Base-by-base conservation (phyloP, 1,140 invertebrate species). In the Zaprionus vittiger region DNA sequence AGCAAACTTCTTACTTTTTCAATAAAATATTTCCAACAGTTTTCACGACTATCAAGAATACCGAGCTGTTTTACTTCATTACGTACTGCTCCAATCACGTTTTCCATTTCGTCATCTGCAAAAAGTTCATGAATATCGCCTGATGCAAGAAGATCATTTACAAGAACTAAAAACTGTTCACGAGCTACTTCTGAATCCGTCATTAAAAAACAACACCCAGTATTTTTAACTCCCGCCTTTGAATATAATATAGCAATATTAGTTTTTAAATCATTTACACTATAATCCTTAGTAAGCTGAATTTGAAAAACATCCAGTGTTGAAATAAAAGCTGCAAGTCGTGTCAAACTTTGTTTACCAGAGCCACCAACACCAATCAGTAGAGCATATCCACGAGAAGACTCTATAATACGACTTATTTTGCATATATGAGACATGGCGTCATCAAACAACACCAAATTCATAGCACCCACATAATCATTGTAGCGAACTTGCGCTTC, bases 1-100 rank as follows among this genome's bases (percentile, higher is more conserved):
- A 97, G 84, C 81, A 95, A 93, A 54, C 93, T 94, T 64, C 97
- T 94, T 12, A 99, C 97, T 91, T 97, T 95, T 80, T 98, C 97
- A 77, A 99, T 98, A 91, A 98, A 99, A 93, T 97, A 98, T 91
- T 96, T 96, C 98, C 98, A 99, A 91, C 98, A 99, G 89, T 98
- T 99, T 91, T 99, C 98, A 77, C 96, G 95, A 0, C 97, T 97
- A 93, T 99, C 98, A 66, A 95, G 93, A 62, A 98, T 93, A 11
- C 98, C 98, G 4, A 95, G 93, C 59, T 87, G 83, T 17, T 83
- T 85, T 37, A 98, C 98, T 94, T 99, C 98, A 91, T 96, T 96
- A 80, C 96, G 94, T 5, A 99, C 94, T 6, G 94, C 95, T 79
- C 95, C 95, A 24, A 99, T 96, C 65, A 99, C 96, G 84, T 97